Percentiles rank a stretch among this genome's conserved stretches.
Evolutionary conservation across 2,888 invertebrate genomes (phyloP).

Genomic region (Eristalis intricaria): DNA sequence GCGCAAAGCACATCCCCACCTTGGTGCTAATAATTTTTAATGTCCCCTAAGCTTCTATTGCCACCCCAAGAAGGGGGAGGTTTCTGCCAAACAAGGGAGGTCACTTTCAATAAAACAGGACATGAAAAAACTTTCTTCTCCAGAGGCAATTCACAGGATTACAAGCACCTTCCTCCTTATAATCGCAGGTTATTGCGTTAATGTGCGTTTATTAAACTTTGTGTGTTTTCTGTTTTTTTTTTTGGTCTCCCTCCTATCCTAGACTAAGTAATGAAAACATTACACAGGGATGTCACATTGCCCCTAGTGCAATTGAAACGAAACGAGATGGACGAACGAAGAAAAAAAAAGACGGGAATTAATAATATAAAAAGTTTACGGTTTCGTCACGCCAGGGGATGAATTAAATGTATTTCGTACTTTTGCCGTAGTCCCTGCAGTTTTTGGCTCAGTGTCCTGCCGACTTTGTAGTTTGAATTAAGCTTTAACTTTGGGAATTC

Average conservation of each 20-base stretch:
- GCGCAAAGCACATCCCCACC: conserved; percentile 36
- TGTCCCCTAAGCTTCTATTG: conserved; percentile 56
- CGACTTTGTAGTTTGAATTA: conserved; percentile 44
- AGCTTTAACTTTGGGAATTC: conserved; percentile 71
- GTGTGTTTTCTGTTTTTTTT: not conserved
- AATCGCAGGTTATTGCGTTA: conserved; percentile 72
- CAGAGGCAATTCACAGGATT: conserved; percentile 68
- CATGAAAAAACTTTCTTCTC: conserved; percentile 69
- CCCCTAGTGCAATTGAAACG: conserved; percentile 34
- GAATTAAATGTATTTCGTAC: conserved; percentile 67
- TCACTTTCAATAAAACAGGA: conserved; percentile 68
- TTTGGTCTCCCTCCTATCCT: not conserved
- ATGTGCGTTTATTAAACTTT: conserved; percentile 70
- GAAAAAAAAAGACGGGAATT: not conserved
- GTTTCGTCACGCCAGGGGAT: conserved; percentile 72
- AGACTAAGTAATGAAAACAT: conserved; percentile 57
- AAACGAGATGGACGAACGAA: conserved; percentile 18
- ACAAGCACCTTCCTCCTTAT: conserved; percentile 70
- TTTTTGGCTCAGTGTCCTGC: conserved; percentile 38
- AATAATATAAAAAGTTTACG: conserved; percentile 65
- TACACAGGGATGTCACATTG: conserved; percentile 58
- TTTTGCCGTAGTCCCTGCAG: conserved; percentile 29
- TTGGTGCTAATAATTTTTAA: conserved; percentile 63
- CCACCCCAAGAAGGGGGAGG: conserved; percentile 30
- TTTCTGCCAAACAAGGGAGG: conserved; percentile 49